phyloP scores from a whole-genome alignment of 2,797 vertebrate species.

The Harpagifer antarcticus region DNA sequence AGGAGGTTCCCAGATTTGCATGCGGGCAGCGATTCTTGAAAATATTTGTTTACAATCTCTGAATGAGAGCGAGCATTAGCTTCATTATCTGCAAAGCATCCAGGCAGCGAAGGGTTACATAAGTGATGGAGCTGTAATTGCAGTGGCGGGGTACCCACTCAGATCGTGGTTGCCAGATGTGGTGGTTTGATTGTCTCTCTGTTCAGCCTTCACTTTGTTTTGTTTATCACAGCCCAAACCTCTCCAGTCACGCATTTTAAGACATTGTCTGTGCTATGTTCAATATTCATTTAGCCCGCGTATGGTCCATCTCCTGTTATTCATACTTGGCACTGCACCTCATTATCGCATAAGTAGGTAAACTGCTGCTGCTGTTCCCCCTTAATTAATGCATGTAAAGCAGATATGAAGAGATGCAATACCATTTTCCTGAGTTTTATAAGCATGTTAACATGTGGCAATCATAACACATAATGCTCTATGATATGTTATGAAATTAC shows the following conservation, averaged over 20 bases:
- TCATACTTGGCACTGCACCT: constrained; percentile 57
- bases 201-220: constrained; percentile 56
- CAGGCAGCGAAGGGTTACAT: constrained; percentile 49
- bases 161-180: constrained; percentile 59
- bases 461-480: constrained; percentile 33
- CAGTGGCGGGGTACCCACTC: constrained; percentile 35
- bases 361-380: constrained; percentile 11
- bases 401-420: constrained; percentile 49
- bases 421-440: constrained; percentile 22
- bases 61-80: constrained; percentile 4
- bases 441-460: constrained; percentile 42
- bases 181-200: constrained; percentile 64
- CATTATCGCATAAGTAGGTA: constrained; percentile 55
- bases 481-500: constrained; percentile 50
- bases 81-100: constrained; percentile 22
- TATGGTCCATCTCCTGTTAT: constrained; percentile 61
- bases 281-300: constrained; percentile 50
- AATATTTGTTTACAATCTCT: not conserved
- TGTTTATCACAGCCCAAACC: constrained; percentile 53
- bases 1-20: constrained; percentile 44
- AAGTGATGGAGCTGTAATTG: constrained; percentile 52
- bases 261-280: constrained; percentile 49
- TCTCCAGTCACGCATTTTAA: constrained; percentile 58
- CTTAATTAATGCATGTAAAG: constrained; percentile 65
- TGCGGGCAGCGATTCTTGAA: constrained; percentile 43